A percentile compares a stretch with the other conserved stretches of the same genome.
Evolutionary conservation across 1,140 invertebrate genomes (phyloP).

Genomic region (Drosophila nigrodunni): DNA sequence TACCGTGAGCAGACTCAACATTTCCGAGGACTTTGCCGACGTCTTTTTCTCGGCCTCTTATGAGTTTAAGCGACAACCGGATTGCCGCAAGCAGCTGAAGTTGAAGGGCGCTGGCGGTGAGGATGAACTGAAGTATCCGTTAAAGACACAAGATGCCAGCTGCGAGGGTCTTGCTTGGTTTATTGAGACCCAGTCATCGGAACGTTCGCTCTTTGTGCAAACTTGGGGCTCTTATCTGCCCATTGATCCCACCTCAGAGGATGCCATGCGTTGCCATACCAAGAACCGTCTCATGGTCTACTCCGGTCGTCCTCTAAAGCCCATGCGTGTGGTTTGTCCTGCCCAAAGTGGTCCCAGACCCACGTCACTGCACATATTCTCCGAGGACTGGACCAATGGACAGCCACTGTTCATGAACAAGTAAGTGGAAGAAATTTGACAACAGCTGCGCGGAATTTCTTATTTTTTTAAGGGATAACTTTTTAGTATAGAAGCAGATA

Average conservation of each 20-base stretch:
- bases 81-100: constrained; percentile 88
- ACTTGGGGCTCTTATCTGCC: constrained; percentile 89
- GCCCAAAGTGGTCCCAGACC: constrained; percentile 88
- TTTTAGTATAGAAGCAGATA: not conserved
- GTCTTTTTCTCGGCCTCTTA: constrained; percentile 89
- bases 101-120: constrained; percentile 88
- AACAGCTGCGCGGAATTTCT: not conserved
- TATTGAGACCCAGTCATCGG: constrained; percentile 88
- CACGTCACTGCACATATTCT: constrained; percentile 90
- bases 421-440: constrained; percentile 56
- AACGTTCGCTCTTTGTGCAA: constrained; percentile 90
- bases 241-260: constrained; percentile 85
- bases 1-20: constrained; percentile 87
- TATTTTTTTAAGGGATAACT: not conserved
- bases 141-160: constrained; percentile 87
- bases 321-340: constrained; percentile 91
- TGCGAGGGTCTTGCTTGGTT: constrained; percentile 91
- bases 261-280: constrained; percentile 87
- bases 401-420: constrained; percentile 79
- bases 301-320: constrained; percentile 87
- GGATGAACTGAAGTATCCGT: constrained; percentile 86
- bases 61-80: constrained; percentile 88
- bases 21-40: constrained; percentile 89
- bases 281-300: constrained; percentile 88
- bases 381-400: constrained; percentile 89